Evolutionary conservation across 2,797 vertebrate genomes (phyloP).

Genomic region (Cirrhinus mrigala): DNA sequence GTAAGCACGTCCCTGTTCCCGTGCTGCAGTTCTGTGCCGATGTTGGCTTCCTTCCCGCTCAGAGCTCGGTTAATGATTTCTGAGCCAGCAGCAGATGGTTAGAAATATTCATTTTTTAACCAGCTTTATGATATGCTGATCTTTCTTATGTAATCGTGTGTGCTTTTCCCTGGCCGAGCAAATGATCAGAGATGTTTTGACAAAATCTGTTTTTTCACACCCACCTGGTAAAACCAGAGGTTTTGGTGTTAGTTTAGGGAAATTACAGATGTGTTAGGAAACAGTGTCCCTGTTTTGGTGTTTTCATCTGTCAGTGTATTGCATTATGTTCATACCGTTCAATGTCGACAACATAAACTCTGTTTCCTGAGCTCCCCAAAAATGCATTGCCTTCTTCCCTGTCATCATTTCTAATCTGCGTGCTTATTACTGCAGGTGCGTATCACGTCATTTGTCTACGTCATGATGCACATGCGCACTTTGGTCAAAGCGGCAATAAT

Average conservation of each 20-base stretch:
- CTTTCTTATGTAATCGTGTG: conserved; percentile 28
- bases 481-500: too few species aligned
- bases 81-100: conserved; percentile 51
- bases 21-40: not conserved
- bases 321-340: too few species aligned
- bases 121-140: conserved; percentile 34
- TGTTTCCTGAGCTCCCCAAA: too few species aligned
- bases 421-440: too few species aligned
- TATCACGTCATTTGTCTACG: too few species aligned
- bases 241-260: not conserved
- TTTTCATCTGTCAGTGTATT: too few species aligned
- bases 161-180: not conserved
- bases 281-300: not conserved
- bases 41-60: conserved; percentile 28
- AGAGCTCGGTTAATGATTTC: conserved; percentile 42
- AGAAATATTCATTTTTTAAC: conserved; percentile 39
- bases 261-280: not conserved
- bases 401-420: too few species aligned
- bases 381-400: too few species aligned
- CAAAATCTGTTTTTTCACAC: not conserved
- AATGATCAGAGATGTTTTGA: conserved; percentile 14
- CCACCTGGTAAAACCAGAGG: not conserved
- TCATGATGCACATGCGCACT: too few species aligned
- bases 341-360: too few species aligned
- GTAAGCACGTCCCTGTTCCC: conserved; percentile 1